phyloP scores from a whole-genome alignment of 2,113 vertebrate genomes.

The Microcebus murinus region DNA sequence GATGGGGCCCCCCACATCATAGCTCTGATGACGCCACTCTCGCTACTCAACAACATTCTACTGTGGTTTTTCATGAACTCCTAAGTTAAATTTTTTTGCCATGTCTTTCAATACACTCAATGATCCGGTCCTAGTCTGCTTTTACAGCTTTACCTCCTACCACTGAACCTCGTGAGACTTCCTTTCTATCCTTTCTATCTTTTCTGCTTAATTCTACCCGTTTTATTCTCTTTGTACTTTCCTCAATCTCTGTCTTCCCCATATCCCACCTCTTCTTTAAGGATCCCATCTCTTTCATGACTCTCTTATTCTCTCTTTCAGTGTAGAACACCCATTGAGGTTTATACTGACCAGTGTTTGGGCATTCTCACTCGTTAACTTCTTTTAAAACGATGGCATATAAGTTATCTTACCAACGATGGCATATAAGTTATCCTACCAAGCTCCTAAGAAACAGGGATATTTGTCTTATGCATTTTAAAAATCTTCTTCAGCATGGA shows the following conservation, averaged over 20 bases:
- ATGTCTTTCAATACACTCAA: neutral
- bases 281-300: neutral
- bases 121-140: neutral
- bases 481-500: neutral
- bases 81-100: neutral
- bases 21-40: neutral
- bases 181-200: neutral
- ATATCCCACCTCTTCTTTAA: neutral
- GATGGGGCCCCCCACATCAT: neutral
- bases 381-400: slow-evolving; percentile 18
- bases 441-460: slow-evolving; percentile 13
- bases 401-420: neutral
- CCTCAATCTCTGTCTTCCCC: neutral
- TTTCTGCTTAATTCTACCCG: neutral
- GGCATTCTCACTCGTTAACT: neutral
- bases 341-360: neutral
- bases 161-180: neutral
- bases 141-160: neutral
- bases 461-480: neutral
- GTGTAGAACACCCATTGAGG: neutral
- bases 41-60: neutral
- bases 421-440: neutral
- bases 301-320: neutral
- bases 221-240: neutral
- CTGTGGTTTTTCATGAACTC: neutral